A percentile compares a stretch with the other conserved stretches of the same genome.
Evolutionary conservation across 2,888 invertebrate species (phyloP).

Genomic region (Tridacna crocea): DNA sequence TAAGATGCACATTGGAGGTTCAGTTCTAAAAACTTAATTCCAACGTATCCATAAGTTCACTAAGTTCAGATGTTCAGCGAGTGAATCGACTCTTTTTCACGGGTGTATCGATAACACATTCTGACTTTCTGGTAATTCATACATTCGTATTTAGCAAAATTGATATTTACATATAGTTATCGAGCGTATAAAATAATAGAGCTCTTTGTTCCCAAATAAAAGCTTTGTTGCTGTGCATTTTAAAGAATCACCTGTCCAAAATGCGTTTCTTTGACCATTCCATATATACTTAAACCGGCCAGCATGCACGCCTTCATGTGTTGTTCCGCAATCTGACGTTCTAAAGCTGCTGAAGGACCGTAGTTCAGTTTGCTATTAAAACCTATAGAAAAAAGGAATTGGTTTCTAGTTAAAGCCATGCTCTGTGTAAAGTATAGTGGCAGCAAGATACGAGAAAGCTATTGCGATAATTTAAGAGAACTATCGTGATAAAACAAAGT

Average conservation of each 20-base stretch:
- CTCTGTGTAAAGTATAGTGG: no score
- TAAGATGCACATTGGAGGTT: no score
- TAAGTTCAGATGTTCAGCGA: no score
- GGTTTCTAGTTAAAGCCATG: not conserved
- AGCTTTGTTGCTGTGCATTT: constrained; percentile 12
- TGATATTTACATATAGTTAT: not conserved
- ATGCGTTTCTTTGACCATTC: constrained; percentile 13
- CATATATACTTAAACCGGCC: constrained; percentile 2
- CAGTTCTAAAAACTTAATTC: no score
- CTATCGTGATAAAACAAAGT: no score
- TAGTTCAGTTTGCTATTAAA: constrained; percentile 1
- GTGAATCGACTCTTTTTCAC: no score
- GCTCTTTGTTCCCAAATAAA: not conserved
- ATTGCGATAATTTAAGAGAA: no score
- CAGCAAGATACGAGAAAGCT: not conserved
- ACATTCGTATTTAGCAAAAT: no score
- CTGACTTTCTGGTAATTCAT: no score
- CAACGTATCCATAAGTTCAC: no score
- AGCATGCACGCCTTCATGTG: constrained; percentile 8
- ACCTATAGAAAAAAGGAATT: constrained; percentile 3
- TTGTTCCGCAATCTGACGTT: constrained; percentile 12
- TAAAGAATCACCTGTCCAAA: constrained; percentile 13
- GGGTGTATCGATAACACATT: no score
- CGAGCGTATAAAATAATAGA: not conserved
- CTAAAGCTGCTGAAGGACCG: not conserved